Percentiles rank a stretch among this genome's conserved stretches.
Evolutionary conservation across 2,888 invertebrate genomes (phyloP).

Genomic region (Vandiemenella viatica): DNA sequence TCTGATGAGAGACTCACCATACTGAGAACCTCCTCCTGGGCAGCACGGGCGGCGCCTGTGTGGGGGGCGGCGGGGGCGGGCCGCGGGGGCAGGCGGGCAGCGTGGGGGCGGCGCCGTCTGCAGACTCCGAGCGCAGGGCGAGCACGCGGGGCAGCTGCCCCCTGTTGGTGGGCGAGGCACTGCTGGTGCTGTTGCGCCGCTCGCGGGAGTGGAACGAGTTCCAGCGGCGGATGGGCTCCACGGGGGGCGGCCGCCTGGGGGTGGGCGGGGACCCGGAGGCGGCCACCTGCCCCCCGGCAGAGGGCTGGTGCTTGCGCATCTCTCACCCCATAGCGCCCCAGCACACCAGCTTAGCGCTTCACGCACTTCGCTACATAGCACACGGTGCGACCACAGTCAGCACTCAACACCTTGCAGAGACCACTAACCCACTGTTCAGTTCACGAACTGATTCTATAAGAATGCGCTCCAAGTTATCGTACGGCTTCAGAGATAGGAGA

Average conservation of each 20-base stretch:
- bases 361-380: too few relatives aligned
- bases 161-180: too few relatives aligned
- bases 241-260: conserved; percentile 7
- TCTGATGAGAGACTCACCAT: too few relatives aligned
- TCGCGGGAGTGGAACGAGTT: conserved; percentile 30
- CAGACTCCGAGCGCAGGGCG: conserved; percentile 17
- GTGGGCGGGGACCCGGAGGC: conserved; percentile 6
- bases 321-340: too few relatives aligned
- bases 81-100: too few relatives aligned
- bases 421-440: too few relatives aligned
- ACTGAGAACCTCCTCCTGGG: conserved; percentile 29
- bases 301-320: conserved; percentile 11
- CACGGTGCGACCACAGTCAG: too few relatives aligned
- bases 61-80: conserved; percentile 14
- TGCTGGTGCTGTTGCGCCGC: conserved; percentile 8
- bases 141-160: conserved; percentile 10
- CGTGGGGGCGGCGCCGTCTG: conserved; percentile 20
- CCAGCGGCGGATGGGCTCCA: conserved; percentile 32
- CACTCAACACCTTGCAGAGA: too few relatives aligned
- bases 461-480: too few relatives aligned
- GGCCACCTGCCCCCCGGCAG: background rate
- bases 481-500: too few relatives aligned
- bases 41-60: conserved; percentile 12
- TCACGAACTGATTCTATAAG: too few relatives aligned
- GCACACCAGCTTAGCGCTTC: too few relatives aligned